These are phyloP conservation scores for Drosophila austrosaltans DNA, from an alignment of 2,888 invertebrate genomes.

Conservation along the genomic window DNA sequence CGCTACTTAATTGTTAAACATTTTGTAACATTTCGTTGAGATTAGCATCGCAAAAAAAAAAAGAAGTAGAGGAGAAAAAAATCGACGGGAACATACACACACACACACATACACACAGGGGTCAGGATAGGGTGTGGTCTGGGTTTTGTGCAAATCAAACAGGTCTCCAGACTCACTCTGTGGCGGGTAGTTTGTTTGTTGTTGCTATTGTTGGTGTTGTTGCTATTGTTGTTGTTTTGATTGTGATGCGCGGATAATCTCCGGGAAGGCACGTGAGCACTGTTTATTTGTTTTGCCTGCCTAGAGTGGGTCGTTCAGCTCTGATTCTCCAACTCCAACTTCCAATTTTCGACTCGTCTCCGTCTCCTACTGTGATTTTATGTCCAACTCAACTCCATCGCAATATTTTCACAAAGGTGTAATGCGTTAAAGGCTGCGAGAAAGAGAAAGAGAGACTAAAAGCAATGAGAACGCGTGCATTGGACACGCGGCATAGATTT, in stretches of 20 bases:
- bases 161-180: slow-evolving; percentile 54
- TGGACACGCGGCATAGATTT: slow-evolving; percentile 73
- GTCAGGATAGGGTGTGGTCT: slow-evolving; percentile 38
- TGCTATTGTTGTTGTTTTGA: slow-evolving; percentile 68
- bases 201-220: slow-evolving; percentile 26
- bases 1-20: slow-evolving; percentile 83
- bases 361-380: neutral
- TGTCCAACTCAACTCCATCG: slow-evolving; percentile 19
- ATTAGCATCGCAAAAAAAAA: slow-evolving; percentile 80
- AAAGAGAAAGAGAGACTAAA: neutral
- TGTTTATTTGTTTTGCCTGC: slow-evolving; percentile 64
- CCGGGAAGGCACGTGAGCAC: slow-evolving; percentile 70
- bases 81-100: neutral
- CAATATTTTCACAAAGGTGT: slow-evolving; percentile 60
- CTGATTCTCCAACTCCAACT: slow-evolving; percentile 12
- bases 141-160: slow-evolving; percentile 63
- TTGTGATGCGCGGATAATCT: slow-evolving; percentile 80
- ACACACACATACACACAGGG: neutral
- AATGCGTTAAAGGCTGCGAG: slow-evolving; percentile 65
- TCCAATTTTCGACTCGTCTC: too few species aligned
- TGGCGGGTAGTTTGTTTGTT: slow-evolving; percentile 70
- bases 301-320: slow-evolving; percentile 56
- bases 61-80: neutral
- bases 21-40: slow-evolving; percentile 82
- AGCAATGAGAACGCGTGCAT: slow-evolving; percentile 56